Percentiles rank a stretch among this genome's conserved stretches.
Evolutionary conservation across 2,888 invertebrate genomes (phyloP).

Genomic region (Scaptomyza polygonia): DNA sequence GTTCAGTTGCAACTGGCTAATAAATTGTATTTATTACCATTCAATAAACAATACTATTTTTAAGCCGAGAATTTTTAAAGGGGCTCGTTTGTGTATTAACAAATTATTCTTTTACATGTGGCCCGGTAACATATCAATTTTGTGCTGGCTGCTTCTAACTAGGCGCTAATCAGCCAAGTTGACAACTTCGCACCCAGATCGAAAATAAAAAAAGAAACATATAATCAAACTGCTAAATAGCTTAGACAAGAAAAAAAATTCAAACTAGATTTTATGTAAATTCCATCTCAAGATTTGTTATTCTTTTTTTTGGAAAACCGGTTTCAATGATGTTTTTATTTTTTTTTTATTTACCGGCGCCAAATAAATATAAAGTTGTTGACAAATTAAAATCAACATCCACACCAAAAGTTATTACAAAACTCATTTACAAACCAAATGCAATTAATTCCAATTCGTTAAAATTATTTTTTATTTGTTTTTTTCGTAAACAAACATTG

Average conservation of each 20-base stretch:
- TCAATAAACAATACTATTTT: too few relatives aligned
- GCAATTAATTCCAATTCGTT: conserved; percentile 42
- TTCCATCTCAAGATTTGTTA: conserved; percentile 28
- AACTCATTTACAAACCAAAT: conserved; percentile 41
- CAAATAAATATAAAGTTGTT: conserved; percentile 5
- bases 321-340: conserved; percentile 38
- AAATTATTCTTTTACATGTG: conserved; percentile 1
- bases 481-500: conserved; percentile 8
- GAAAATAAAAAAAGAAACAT: conserved; percentile 13
- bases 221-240: conserved; percentile 50
- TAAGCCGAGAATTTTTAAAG: conserved; percentile 9
- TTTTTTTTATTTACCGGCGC: conserved; percentile 11
- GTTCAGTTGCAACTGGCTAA: too few relatives aligned
- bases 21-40: too few relatives aligned
- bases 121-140: conserved; percentile 9
- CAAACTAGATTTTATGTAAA: conserved; percentile 62
- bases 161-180: conserved; percentile 43
- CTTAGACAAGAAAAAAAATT: conserved; percentile 31
- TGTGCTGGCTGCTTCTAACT: conserved; percentile 8
- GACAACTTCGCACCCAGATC: conserved; percentile 37
- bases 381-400: conserved; percentile 33
- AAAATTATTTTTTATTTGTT: conserved; percentile 10
- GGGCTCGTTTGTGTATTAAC: conserved; percentile 51
- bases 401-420: conserved; percentile 24
- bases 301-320: conserved; percentile 10